These are phyloP conservation scores for Herpailurus yagouaroundi DNA, from an alignment of 2,113 vertebrate genomes.

Conservation along the genomic window DNA sequence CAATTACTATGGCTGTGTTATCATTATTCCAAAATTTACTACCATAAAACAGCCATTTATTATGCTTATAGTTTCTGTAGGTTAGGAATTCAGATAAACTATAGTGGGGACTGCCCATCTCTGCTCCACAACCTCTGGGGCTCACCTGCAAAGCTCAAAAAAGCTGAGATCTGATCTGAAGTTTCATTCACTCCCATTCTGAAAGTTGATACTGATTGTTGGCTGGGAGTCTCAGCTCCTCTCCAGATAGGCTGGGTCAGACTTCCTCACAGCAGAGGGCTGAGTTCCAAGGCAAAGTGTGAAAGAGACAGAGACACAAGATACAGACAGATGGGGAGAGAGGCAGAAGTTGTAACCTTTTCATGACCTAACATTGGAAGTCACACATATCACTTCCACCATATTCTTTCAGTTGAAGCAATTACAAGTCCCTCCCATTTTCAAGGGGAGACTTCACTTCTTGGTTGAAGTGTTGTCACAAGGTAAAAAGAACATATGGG, in stretches of 20 bases:
- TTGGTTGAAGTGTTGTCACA: background rate
- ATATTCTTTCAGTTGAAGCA: background rate
- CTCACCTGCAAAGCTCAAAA: background rate
- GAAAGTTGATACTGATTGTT: background rate
- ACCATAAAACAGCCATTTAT: background rate
- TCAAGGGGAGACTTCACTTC: background rate
- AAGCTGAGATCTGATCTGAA: background rate
- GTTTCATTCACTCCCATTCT: background rate
- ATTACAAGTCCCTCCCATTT: background rate
- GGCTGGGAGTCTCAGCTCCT: background rate
- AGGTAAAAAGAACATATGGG: background rate
- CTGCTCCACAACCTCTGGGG: background rate
- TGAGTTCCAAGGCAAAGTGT: background rate
- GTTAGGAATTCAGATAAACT: background rate
- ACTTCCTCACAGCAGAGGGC: background rate
- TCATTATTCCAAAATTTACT: background rate
- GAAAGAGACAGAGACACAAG: background rate
- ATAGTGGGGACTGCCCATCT: background rate
- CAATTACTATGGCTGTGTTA: background rate
- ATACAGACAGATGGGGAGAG: background rate
- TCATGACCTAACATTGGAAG: background rate
- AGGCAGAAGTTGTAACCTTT: background rate
- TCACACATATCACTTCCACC: background rate
- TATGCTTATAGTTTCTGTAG: background rate
- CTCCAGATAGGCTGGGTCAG: background rate